Conservation (phyloP, 2,113 vertebrate genomes). For the Trogon melanurus region DNA sequence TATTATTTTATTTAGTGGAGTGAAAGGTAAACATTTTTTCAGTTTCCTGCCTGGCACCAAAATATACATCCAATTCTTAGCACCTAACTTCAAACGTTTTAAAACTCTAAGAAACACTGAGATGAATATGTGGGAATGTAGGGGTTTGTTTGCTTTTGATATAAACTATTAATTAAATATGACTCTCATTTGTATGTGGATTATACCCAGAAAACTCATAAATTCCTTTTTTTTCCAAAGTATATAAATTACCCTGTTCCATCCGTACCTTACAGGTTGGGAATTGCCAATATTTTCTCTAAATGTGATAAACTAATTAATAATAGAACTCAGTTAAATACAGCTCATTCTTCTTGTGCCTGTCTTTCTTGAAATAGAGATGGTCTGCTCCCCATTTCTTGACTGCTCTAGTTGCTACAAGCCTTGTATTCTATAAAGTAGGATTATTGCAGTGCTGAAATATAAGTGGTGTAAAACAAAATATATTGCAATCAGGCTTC, state of each 20-base stretch:
- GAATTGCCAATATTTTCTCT: background rate
- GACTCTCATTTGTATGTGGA: background rate
- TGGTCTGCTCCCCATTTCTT: background rate
- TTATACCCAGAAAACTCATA: background rate
- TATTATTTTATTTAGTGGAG: background rate
- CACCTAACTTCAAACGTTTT: background rate
- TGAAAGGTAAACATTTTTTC: background rate
- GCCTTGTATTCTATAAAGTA: background rate
- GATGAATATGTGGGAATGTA: background rate
- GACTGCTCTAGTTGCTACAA: background rate
- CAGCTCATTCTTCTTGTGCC: background rate
- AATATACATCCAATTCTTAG: background rate
- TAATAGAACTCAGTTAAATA: background rate
- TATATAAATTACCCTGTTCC: background rate
- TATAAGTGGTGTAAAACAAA: background rate
- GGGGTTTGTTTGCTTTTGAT: background rate
- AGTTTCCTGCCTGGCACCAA: background rate
- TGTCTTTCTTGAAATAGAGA: background rate
- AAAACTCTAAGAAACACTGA: background rate
- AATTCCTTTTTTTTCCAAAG: background rate
- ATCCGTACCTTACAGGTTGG: background rate
- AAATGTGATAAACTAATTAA: background rate
- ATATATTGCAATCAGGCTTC: background rate
- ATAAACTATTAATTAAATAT: background rate
- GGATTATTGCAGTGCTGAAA: background rate